Conservation (phyloP, 2,113 vertebrate species). For the Dasyurus viverrinus region DNA sequence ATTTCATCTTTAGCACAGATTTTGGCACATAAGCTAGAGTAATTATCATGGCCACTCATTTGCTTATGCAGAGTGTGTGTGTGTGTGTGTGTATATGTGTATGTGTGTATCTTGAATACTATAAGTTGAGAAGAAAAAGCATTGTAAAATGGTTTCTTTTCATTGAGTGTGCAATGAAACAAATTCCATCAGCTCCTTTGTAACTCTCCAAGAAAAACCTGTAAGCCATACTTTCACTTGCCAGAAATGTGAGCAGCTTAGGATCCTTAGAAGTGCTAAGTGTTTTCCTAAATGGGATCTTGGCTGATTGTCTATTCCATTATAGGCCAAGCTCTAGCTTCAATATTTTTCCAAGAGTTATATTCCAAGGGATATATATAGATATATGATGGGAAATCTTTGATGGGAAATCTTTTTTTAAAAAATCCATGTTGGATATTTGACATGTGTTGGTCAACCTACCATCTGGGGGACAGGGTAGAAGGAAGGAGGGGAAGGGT, state of each 20-base stretch:
- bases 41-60: no score
- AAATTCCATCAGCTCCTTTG: not conserved
- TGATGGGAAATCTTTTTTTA: not conserved
- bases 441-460: no score
- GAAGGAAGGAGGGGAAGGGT: no score
- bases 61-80: not conserved
- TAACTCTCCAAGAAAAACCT: not conserved
- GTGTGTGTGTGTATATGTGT: no score
- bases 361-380: not conserved
- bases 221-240: not conserved
- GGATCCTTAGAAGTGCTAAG: not conserved
- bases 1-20: not conserved
- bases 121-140: not conserved
- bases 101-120: not conserved
- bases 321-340: not conserved
- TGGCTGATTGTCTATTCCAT: not conserved
- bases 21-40: not conserved
- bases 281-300: not conserved
- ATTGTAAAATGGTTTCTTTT: not conserved
- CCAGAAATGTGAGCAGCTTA: not conserved
- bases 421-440: not conserved
- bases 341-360: not conserved
- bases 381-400: not conserved
- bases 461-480: no score
- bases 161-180: not conserved